Conservation (phyloP, 2,113 vertebrate genomes). For the Brevimyrus niger region DNA sequence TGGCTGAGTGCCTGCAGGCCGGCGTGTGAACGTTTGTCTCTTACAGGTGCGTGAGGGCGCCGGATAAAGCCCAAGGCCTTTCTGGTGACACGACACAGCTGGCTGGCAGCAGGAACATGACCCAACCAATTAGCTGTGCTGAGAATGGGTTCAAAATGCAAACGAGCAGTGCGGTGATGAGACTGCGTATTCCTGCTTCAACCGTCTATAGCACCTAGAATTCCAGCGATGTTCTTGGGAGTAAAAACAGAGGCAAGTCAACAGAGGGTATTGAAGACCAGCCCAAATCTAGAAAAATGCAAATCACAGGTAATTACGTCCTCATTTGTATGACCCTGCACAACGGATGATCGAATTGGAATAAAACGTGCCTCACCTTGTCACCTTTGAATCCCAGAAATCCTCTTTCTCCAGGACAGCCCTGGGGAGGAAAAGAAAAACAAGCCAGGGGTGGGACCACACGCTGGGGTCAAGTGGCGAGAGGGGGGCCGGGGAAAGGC, state of each 20-base stretch:
- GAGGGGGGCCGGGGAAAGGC: neutral
- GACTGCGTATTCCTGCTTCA: neutral
- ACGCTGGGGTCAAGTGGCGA: neutral
- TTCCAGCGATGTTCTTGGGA: neutral
- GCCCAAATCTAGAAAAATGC: neutral
- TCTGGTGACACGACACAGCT: neutral
- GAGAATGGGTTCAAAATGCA: neutral
- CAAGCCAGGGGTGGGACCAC: neutral
- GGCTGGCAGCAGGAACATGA: neutral
- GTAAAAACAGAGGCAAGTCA: conserved; percentile 9
- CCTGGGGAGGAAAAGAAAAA: conserved; percentile 49
- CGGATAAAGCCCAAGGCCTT: neutral
- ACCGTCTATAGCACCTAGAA: neutral
- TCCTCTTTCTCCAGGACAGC: conserved; percentile 66
- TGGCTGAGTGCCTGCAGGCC: neutral
- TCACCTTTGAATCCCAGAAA: conserved; percentile 72
- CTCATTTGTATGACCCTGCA: neutral
- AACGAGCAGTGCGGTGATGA: neutral
- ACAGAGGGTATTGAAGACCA: neutral
- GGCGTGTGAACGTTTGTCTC: neutral
- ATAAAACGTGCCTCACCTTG: conserved; percentile 56
- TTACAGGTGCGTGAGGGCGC: neutral
- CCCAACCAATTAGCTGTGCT: neutral
- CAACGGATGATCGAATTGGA: neutral
- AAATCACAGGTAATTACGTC: neutral